These are phyloP conservation scores for Colinus virginianus DNA, from an alignment of 2,113 vertebrate species.

Conservation along the genomic window DNA sequence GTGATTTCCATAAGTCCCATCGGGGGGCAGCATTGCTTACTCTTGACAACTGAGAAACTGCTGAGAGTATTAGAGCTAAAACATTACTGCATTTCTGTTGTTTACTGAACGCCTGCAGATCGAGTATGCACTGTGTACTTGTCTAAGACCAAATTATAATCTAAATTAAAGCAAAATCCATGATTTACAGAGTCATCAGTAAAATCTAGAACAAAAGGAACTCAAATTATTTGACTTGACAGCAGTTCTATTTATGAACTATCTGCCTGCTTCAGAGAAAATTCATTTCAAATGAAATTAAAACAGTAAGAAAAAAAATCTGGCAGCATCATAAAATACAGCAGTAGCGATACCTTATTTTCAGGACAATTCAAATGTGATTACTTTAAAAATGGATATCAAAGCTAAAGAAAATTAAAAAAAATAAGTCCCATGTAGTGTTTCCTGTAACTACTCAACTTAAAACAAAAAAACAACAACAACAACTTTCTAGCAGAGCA, in stretches of 20 bases:
- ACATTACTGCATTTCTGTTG: neutral
- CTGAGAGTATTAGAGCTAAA: neutral
- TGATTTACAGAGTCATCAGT: neutral
- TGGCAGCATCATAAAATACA: neutral
- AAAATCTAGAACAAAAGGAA: neutral
- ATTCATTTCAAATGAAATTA: neutral
- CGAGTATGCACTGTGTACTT: accelerated
- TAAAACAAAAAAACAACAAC: neutral
- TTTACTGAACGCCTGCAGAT: neutral
- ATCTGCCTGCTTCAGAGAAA: neutral
- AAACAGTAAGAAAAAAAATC: neutral
- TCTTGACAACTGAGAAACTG: neutral
- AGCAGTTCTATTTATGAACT: neutral
- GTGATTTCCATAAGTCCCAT: slow-evolving; percentile 42
- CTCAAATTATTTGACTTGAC: neutral
- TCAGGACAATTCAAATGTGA: neutral
- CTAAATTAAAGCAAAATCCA: neutral
- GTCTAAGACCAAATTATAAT: neutral
- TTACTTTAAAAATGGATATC: neutral
- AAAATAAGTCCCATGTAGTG: neutral
- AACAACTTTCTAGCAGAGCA: neutral
- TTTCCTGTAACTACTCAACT: neutral
- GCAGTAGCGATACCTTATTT: neutral
- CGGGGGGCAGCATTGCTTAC: slow-evolving; percentile 72
- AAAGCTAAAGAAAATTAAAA: neutral